Conservation (phyloP, 1,140 invertebrate genomes). For the Bilobella aurantiaca region DNA sequence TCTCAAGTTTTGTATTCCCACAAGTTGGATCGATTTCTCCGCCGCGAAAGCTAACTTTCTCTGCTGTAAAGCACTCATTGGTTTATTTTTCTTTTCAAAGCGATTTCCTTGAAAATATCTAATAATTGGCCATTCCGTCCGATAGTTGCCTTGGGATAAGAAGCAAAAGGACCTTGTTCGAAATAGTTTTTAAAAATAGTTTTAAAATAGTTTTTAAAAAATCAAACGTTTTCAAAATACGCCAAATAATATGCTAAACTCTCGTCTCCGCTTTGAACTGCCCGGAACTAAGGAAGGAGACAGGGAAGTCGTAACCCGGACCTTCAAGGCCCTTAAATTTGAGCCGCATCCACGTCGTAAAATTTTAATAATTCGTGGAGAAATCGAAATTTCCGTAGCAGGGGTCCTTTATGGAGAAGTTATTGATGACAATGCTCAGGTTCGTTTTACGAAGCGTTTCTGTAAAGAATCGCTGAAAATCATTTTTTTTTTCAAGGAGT, state of each 20-base stretch:
- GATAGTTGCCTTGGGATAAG: not conserved
- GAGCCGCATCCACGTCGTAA: conserved; percentile 28
- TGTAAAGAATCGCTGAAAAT: conserved; percentile 9
- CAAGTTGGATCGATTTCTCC: not conserved
- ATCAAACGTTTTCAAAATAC: too few species aligned
- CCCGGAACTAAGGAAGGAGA: conserved; percentile 9
- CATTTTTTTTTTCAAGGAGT: conserved; percentile 47
- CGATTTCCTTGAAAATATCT: too few species aligned
- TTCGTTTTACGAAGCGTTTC: not conserved
- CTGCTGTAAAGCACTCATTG: too few species aligned
- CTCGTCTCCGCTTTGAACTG: not conserved
- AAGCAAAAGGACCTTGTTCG: not conserved
- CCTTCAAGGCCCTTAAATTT: conserved; percentile 28
- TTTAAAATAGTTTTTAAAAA: not conserved
- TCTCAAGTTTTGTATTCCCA: not conserved
- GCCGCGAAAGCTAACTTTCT: not conserved
- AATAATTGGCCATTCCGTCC: not conserved
- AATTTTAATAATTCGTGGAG: conserved; percentile 28
- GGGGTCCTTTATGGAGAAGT: not conserved
- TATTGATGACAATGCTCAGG: not conserved
- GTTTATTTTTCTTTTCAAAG: too few species aligned
- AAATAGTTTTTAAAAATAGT: not conserved
- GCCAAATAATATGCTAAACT: not conserved
- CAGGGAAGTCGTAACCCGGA: conserved; percentile 25
- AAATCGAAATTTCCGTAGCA: conserved; percentile 24